Evolutionary conservation across 2,797 vertebrate species (phyloP).

Genomic region (Sebastes iracundus): DNA sequence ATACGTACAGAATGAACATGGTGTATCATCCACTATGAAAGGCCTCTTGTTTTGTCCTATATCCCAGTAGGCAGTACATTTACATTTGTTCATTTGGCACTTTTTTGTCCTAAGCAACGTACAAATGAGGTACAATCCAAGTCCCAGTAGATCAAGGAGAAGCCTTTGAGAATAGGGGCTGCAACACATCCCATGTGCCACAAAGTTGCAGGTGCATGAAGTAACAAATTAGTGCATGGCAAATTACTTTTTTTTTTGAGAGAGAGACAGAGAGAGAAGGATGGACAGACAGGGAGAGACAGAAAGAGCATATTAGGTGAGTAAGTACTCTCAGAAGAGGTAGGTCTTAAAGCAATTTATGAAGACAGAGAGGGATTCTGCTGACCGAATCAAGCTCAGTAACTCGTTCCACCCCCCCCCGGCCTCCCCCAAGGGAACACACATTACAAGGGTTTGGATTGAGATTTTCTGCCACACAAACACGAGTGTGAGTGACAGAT

Average conservation of each 20-base stretch:
- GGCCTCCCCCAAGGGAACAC: not conserved
- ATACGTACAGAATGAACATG: not conserved
- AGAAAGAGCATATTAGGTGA: not conserved
- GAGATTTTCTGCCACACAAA: not conserved
- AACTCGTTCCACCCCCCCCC: not conserved
- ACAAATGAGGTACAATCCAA: not conserved
- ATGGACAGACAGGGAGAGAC: not conserved
- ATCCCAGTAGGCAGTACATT: too few relatives aligned
- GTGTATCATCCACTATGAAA: not conserved
- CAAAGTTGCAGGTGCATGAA: not conserved
- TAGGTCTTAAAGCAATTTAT: not conserved
- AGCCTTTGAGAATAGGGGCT: not conserved
- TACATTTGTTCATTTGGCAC: not conserved
- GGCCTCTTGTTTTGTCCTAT: not conserved
- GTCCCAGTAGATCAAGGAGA: not conserved
- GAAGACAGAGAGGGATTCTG: not conserved
- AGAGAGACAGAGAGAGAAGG: not conserved
- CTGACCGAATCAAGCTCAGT: not conserved
- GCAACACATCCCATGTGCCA: not conserved
- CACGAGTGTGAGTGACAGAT: not conserved
- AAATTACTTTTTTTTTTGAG: not conserved
- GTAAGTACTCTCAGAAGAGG: not conserved
- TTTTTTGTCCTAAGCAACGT: not conserved
- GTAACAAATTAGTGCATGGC: not conserved
- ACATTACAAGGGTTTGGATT: not conserved